These are phyloP conservation scores for Macrotrachela quadricornifera DNA, from an alignment of 1,140 invertebrate species.

Conservation along the genomic window DNA sequence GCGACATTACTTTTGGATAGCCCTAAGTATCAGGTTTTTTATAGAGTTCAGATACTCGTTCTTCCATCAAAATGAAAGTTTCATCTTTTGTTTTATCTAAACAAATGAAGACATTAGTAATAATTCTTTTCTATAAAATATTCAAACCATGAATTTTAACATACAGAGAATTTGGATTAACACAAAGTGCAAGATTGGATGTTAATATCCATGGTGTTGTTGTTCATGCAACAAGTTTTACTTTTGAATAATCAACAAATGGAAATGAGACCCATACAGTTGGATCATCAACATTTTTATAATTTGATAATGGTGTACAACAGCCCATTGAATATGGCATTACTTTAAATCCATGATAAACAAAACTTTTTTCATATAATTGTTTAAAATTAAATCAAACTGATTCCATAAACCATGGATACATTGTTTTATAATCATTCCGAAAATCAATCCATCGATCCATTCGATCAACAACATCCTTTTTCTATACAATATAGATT, in stretches of 20 bases:
- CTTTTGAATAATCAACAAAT: slow-evolving; percentile 44
- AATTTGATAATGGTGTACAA: slow-evolving; percentile 89
- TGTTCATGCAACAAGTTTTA: slow-evolving; percentile 74
- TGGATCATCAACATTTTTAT: slow-evolving; percentile 91
- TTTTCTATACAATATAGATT: no score
- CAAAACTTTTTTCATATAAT: slow-evolving; percentile 73
- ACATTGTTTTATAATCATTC: slow-evolving; percentile 96
- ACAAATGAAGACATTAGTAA: no score
- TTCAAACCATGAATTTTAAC: slow-evolving; percentile 6
- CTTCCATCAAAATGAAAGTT: slow-evolving; percentile 68
- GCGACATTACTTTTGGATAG: no score
- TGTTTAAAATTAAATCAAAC: slow-evolving; percentile 99
- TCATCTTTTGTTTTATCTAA: no score
- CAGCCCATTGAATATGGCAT: slow-evolving; percentile 98
- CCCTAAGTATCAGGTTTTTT: slow-evolving; percentile 42
- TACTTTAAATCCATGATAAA: slow-evolving; percentile 72
- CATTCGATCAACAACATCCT: slow-evolving; percentile 53
- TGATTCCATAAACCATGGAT: slow-evolving; percentile 95
- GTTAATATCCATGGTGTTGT: slow-evolving; percentile 98
- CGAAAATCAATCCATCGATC: slow-evolving; percentile 98
- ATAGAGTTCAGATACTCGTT: slow-evolving; percentile 53
- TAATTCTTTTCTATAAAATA: no score
- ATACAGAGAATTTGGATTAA: slow-evolving; percentile 68
- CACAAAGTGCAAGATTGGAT: slow-evolving; percentile 79
- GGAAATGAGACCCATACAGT: slow-evolving; percentile 73